Base-by-base conservation (phyloP, 2,797 vertebrate species). In the Malurus leucopterus region DNA sequence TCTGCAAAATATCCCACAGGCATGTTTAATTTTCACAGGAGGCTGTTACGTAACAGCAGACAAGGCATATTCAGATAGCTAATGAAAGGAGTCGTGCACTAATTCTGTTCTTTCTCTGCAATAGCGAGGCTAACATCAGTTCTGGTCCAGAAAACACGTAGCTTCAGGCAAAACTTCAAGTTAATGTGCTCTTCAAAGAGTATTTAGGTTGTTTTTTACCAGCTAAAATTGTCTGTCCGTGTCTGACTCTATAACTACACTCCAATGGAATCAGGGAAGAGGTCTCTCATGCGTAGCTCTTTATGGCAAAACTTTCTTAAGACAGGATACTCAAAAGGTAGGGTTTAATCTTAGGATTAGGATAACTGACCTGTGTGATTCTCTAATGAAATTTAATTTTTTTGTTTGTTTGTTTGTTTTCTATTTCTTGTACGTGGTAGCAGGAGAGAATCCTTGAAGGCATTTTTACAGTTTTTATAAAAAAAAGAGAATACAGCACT, bases 231-330 rank as follows among this genome's bases (percentile, higher is more conserved):
- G 0, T 27, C 22, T 63, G 20, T 36, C 18, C 12, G 0, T 63
- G 7, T 51, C 23, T 79, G 30, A 22, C 17, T 65, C 6, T 47
- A 3, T 3, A 47, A 7, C 1, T 64, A 3, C 22, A 1, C 11
- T 68, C 40, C 13, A 12, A 38, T 20, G 9, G 8, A 7, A 69
- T 30, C 29, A 69, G 10, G 21, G 58, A 65, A 63, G 18, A 18
- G 6, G 3, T 3, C 80, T 3, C 8, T 59, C 9, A 19, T 13
- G 9, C 30, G 7, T 5, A 57, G 8, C 1, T 49, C 2, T 27
- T 79, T 50, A 40, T 1, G 1, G 9, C 8, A 72, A 51, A 67
- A 11, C 3, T 80, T 11, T 70, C 15, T 53, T 41, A 32, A 90
- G 9, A 32, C 2, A 40, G 8, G 6, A 6, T 55, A 73, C 8